Base-by-base conservation (phyloP, 2,113 vertebrate species). In the Ophthalmolycus amberensis region DNA sequence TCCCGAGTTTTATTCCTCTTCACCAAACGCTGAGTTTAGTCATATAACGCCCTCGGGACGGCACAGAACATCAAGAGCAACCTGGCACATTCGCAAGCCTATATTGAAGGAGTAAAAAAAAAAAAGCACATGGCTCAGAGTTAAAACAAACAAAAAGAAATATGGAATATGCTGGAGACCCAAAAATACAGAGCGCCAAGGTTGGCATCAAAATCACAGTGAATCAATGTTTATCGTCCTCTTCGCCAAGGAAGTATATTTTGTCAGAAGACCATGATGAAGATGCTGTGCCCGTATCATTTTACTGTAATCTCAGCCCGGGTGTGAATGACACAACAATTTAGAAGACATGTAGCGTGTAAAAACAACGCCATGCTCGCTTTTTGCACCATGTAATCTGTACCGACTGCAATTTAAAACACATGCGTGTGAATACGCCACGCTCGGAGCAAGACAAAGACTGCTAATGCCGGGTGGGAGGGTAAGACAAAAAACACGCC, bases 121-220 rank as follows among this genome's bases (percentile, higher is more conserved):
- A 34, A 34, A 4, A 82, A 84, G 42, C 44, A 32, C 58, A 78
- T 29, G 59, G 78, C 64, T 71, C 32, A 27, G 66, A 81, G 52
- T 63, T 77, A 60, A 89, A 68, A 62, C 22, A 74, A 85, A 79
- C 25, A 38, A 52, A 68, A 15, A 52, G 59, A 87, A 66, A 71
- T 1, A 0, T 65, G 74, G 69, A 84, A 82, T 60, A 71, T 65
- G 59, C 38, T 44, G 59, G 29, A 73, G n/a, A 27, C 32, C 37
- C 32, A 34, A 46, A 34, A 64, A 77, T 40, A 58, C 0, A 1
- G 27, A 25, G 25, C 59, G 60, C 44, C 60, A 65, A 82, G 40
- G 27, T 40, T 83, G 77, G 71, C 81, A 62, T 20, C 3, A 44
- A 18, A 65, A 69, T 54, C 44, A 3, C 63, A 52, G 54, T 29